These are phyloP conservation scores for Chaetodon auriga DNA, from an alignment of 2,113 vertebrate genomes.

Conservation along the genomic window DNA sequence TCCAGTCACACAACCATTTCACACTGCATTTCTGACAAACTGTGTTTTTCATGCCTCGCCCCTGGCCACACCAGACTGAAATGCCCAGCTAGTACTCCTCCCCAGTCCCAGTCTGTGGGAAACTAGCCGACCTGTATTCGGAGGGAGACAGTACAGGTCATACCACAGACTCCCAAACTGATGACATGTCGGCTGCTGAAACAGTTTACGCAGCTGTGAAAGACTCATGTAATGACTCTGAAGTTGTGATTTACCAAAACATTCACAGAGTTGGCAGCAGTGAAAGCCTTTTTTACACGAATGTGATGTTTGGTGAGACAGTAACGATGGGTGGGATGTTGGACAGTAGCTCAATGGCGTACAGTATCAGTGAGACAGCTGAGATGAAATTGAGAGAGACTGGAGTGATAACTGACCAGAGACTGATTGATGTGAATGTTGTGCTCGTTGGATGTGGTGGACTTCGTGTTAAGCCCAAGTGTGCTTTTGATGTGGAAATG, in stretches of 20 bases:
- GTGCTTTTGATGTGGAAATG: slow-evolving; percentile 32
- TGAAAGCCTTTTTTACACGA: slow-evolving; percentile 32
- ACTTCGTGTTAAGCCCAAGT: slow-evolving; percentile 11
- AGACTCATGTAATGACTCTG: neutral
- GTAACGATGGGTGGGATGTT: slow-evolving; percentile 6
- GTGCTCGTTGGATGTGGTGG: slow-evolving; percentile 35
- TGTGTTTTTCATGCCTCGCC: neutral
- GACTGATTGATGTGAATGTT: neutral
- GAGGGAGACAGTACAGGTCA: too few species aligned
- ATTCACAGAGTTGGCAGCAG: slow-evolving; percentile 3
- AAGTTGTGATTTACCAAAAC: slow-evolving; percentile 31
- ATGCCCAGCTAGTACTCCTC: too few species aligned
- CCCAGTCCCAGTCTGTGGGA: too few species aligned
- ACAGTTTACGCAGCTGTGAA: neutral
- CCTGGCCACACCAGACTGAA: too few species aligned
- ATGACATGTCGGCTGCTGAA: too few species aligned
- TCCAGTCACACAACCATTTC: slow-evolving; percentile 1
- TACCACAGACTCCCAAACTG: too few species aligned
- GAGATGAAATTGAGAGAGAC: slow-evolving; percentile 1
- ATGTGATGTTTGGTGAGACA: slow-evolving; percentile 2
- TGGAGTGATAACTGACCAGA: neutral
- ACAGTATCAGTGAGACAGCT: slow-evolving; percentile 31
- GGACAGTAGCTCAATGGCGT: slow-evolving; percentile 47
- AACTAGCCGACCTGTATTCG: too few species aligned
- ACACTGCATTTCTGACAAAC: slow-evolving; percentile 35